phyloP scores from a whole-genome alignment of 2,888 invertebrate species.

The Tubiluchus corallicola region DNA sequence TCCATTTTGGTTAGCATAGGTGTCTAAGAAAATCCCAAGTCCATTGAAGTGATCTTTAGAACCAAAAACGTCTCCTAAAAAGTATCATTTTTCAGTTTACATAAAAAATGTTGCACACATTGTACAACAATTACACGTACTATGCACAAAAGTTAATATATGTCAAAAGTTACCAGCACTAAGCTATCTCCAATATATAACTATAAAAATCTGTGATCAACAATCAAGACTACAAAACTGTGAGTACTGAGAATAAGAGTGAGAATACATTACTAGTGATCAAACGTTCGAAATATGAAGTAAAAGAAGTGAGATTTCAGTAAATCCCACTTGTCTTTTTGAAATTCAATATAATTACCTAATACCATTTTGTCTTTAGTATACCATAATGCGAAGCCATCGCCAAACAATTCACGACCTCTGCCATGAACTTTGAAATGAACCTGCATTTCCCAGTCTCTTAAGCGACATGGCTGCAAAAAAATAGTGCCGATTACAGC shows the following conservation, averaged over 20 bases:
- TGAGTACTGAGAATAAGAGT: too few relatives aligned
- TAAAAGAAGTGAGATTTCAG: too few relatives aligned
- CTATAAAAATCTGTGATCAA: too few relatives aligned
- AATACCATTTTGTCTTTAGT: slow-evolving; percentile 24
- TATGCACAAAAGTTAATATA: too few relatives aligned
- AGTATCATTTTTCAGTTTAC: slow-evolving; percentile 12
- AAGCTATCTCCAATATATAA: too few relatives aligned
- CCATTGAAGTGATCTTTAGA: slow-evolving; percentile 77
- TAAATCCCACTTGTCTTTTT: too few relatives aligned
- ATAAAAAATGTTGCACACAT: too few relatives aligned
- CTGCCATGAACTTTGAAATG: slow-evolving; percentile 90
- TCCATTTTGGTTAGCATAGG: slow-evolving; percentile 97
- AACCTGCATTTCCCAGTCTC: slow-evolving; percentile 91
- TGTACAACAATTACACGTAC: too few relatives aligned
- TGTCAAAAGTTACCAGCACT: too few relatives aligned
- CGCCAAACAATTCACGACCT: slow-evolving; percentile 85
- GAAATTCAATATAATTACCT: slow-evolving; percentile 22
- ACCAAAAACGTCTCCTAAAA: slow-evolving; percentile 73
- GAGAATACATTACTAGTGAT: too few relatives aligned
- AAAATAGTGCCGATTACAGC: slow-evolving; percentile 7
- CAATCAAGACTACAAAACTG: too few relatives aligned
- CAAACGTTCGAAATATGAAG: too few relatives aligned
- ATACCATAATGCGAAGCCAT: slow-evolving; percentile 94
- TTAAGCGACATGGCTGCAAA: slow-evolving; percentile 48
- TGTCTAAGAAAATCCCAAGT: slow-evolving; percentile 79